Evolutionary conservation across 2,113 vertebrate species (phyloP).

Genomic region (Columba janthina): DNA sequence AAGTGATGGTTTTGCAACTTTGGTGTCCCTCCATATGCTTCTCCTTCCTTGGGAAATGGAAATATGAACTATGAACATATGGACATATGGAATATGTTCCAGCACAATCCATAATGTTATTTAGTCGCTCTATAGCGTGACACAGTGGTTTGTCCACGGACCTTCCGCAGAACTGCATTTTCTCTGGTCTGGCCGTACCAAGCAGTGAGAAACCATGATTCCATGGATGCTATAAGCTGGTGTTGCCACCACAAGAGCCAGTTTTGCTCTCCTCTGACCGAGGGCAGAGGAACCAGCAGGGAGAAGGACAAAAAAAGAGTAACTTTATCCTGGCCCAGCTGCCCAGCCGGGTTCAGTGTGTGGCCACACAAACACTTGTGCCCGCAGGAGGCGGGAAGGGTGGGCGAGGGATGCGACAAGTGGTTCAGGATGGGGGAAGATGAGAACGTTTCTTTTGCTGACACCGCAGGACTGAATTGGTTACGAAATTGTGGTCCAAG

Average conservation of each 20-base stretch:
- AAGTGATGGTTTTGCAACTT: not conserved
- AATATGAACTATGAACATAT: not conserved
- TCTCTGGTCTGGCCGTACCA: not conserved
- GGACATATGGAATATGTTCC: not conserved
- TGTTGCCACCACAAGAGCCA: not conserved
- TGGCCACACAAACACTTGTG: slow-evolving; percentile 17
- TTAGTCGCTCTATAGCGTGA: not conserved
- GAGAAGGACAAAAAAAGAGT: not conserved
- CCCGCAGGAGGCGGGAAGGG: slow-evolving; percentile 8
- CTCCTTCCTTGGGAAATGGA: not conserved
- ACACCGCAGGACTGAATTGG: not conserved
- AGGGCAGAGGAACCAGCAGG: not conserved
- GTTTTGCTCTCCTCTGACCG: not conserved
- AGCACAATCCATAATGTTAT: not conserved
- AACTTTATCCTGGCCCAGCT: not conserved
- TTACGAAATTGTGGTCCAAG: not conserved
- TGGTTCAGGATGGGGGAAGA: slow-evolving; percentile 5
- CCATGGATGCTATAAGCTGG: not conserved
- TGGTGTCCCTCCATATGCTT: not conserved
- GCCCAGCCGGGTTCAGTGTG: not conserved
- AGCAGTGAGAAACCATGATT: not conserved
- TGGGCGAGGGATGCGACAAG: not conserved
- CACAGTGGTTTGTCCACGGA: not conserved
- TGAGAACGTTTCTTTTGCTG: slow-evolving; percentile 35
- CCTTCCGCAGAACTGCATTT: not conserved